These are phyloP conservation scores for Cerastis rubricosa DNA, from an alignment of 2,888 invertebrate species.

Conservation along the genomic window DNA sequence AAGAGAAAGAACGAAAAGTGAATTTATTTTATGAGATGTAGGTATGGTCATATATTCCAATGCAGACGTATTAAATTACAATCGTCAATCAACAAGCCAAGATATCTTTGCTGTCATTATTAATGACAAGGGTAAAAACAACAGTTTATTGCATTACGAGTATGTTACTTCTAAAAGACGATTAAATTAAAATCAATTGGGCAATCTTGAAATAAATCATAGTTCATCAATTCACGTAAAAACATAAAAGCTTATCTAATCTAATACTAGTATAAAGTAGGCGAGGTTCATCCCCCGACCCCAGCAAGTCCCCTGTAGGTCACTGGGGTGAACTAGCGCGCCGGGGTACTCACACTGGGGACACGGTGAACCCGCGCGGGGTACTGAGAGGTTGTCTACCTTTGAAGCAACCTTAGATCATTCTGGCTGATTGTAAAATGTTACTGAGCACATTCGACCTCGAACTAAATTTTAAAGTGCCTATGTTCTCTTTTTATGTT, in stretches of 20 bases:
- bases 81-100: neutral
- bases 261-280: slow-evolving; percentile 14
- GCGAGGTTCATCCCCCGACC: slow-evolving; percentile 45
- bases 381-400: slow-evolving; percentile 8
- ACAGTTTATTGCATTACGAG: neutral
- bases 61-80: neutral
- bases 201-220: neutral
- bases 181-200: neutral
- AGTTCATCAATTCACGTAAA: neutral
- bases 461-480: neutral
- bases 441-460: neutral
- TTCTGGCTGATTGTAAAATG: neutral
- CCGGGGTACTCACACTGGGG: slow-evolving; percentile 37
- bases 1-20: neutral
- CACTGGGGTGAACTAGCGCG: slow-evolving; percentile 50
- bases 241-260: slow-evolving; percentile 2
- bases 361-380: slow-evolving; percentile 42
- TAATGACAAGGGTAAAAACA: neutral
- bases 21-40: neutral
- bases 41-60: no score
- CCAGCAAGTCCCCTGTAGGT: slow-evolving; percentile 49
- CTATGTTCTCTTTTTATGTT: neutral
- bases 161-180: neutral
- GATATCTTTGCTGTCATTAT: neutral
- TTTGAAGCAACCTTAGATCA: slow-evolving; percentile 3